phyloP scores from a whole-genome alignment of 1,140 invertebrate genomes.

The Tribolium castaneum region DNA sequence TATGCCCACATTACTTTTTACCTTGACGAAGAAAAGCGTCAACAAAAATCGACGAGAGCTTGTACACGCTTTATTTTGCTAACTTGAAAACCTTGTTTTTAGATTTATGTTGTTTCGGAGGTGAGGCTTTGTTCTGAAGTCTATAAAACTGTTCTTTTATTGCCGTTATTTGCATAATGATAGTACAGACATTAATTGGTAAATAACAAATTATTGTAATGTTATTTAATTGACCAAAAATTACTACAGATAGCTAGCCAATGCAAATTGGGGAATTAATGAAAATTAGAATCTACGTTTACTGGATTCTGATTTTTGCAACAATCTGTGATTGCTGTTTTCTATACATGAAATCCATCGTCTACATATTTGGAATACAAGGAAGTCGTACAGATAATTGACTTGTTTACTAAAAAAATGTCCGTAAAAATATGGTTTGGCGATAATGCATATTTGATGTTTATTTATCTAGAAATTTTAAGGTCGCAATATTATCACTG shows the following conservation, averaged over 20 bases:
- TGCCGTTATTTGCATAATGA: not conserved
- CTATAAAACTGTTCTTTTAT: conserved; percentile 20
- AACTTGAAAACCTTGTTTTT: not conserved
- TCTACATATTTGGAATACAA: no score
- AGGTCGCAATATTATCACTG: no score
- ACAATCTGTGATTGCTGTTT: not conserved
- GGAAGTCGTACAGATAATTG: no score
- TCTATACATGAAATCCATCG: no score
- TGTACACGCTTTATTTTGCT: not conserved
- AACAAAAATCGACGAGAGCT: not conserved
- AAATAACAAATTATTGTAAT: not conserved
- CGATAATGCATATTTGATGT: no score
- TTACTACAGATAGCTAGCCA: no score
- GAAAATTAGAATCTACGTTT: no score
- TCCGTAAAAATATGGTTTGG: no score
- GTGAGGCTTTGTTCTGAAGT: not conserved
- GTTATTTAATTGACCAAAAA: conserved; percentile 4
- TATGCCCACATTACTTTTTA: not conserved
- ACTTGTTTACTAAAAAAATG: no score
- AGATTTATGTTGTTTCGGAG: conserved; percentile 1
- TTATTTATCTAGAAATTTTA: no score
- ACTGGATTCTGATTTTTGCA: not conserved
- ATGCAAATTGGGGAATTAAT: no score
- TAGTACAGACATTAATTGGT: not conserved
- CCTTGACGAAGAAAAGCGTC: not conserved